Base-by-base conservation (phyloP, 2,888 invertebrate species). In the Philereme vetulata region DNA sequence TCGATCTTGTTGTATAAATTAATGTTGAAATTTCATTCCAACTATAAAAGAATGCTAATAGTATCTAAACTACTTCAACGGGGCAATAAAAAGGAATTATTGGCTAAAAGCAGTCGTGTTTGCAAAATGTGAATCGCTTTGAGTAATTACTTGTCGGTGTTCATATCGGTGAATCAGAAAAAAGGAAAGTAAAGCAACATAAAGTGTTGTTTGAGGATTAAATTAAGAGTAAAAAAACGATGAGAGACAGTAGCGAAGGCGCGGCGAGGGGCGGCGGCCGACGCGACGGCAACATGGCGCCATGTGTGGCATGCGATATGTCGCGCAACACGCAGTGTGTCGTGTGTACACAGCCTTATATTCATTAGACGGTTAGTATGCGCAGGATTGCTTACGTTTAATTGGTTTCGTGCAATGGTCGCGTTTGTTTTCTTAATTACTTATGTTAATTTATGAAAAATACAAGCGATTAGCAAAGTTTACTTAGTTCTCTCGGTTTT, bases 71-170 rank as follows among this genome's bases (percentile, higher is more conserved):
- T 66, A 64, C 60, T 64, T 38, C 43, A 44, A 56, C 47, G 56
- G 40, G 49, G 51, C 55, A 64, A 68, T 67, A 68, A 74, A 74
- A 71, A 65, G 35, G 66, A 70, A 68, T 65, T 62, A 65, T 62
- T 58, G 67, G 64, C 69, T 66, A 66, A 69, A 70, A 71, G 65
- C 67, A 68, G 63, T 67, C 58, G 56, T 63, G 66, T 69, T 71
- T 68, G 62, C n/a, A 64, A 74, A 74, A 80, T 73, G 76, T 75
- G 77, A 78, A 80, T 72, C 73, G 71, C 72, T 72, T 72, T 64
- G 66, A 72, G 76, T 78, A 84, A 83, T 84, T 81, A 83, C 78
- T 84, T 82, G 82, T 80, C 76, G 81, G 74, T 82, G 82, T 84
- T 80, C 77, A 75, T 82, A 80, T 81, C 80, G 72, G 67, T 70